Evolutionary conservation across 2,113 vertebrate genomes (phyloP).

Genomic region (Cathartes aura): DNA sequence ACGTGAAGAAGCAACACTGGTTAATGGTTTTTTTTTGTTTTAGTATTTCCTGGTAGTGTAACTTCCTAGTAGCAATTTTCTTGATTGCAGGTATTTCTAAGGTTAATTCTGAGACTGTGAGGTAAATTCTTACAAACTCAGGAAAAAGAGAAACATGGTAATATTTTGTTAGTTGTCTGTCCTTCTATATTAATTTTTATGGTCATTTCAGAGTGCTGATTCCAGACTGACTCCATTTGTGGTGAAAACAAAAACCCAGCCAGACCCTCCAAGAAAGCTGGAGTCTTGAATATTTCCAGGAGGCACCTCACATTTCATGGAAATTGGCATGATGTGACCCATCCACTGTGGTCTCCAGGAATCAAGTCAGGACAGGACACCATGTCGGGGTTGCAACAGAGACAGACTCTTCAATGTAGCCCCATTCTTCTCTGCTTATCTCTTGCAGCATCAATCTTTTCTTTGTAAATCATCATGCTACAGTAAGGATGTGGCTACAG

Average conservation of each 20-base stretch:
- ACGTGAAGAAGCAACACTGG: background rate
- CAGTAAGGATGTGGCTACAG: constrained; percentile 23
- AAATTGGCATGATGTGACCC: background rate
- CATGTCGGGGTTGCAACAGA: background rate
- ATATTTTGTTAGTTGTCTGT: background rate
- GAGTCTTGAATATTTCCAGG: background rate
- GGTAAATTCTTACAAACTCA: background rate
- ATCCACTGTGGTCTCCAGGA: rapidly evolving
- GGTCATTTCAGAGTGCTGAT: background rate
- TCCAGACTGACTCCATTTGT: background rate
- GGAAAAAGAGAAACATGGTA: background rate
- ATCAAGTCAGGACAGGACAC: background rate
- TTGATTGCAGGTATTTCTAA: background rate
- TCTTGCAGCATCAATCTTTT: background rate
- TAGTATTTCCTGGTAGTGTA: background rate
- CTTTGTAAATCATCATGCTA: background rate
- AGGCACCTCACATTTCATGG: background rate
- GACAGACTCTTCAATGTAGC: background rate
- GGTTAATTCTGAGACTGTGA: background rate
- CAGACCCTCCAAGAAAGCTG: background rate
- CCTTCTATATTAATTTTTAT: background rate
- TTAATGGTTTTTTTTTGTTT: background rate
- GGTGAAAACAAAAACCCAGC: background rate
- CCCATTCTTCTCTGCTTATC: background rate
- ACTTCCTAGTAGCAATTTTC: background rate